Percentiles rank a stretch among this genome's conserved stretches.
Conservation (phyloP, 2,888 invertebrate genomes). For the Tipula vernalis region DNA sequence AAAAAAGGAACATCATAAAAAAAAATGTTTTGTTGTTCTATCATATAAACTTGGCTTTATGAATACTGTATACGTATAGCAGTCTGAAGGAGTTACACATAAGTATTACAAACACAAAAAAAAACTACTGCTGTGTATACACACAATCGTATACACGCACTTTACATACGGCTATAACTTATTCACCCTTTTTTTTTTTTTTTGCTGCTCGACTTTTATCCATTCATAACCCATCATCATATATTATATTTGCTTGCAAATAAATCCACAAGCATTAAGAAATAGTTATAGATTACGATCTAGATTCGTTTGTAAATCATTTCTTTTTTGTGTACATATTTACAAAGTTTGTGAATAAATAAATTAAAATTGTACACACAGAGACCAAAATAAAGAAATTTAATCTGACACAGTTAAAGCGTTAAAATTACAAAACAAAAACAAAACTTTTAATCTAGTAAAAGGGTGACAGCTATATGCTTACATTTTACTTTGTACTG, state of each 20-base stretch:
- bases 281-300: background rate
- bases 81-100: background rate
- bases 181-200: background rate
- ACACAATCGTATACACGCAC: background rate
- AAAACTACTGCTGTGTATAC: background rate
- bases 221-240: background rate
- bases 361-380: background rate
- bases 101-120: background rate
- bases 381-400: background rate
- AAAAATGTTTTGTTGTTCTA: background rate
- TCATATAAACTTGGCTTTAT: background rate
- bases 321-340: background rate
- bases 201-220: background rate
- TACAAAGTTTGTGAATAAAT: background rate
- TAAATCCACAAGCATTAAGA: background rate
- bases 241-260: background rate
- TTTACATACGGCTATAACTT: background rate
- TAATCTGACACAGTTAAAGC: background rate
- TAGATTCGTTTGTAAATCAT: background rate
- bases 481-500: background rate
- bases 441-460: background rate
- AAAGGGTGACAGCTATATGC: background rate
- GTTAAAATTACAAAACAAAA: background rate
- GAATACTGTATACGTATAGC: background rate
- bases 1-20: constrained; percentile 4